Conservation (phyloP, 1,140 invertebrate genomes). For the Conus betulinus region DNA sequence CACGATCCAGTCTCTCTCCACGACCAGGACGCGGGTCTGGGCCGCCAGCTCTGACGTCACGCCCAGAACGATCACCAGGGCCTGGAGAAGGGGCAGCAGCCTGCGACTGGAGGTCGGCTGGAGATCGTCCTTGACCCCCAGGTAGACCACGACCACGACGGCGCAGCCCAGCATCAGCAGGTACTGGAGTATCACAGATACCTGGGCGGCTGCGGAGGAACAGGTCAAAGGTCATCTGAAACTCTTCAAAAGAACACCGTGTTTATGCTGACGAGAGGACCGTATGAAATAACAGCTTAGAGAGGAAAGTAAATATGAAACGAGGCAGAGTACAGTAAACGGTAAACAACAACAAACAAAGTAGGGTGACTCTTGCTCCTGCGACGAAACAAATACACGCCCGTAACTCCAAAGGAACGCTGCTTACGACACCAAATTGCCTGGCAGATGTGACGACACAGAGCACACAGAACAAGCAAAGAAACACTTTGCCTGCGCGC, state of each 20-base stretch:
- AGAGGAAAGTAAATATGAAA: slow-evolving; percentile 77
- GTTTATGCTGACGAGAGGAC: neutral
- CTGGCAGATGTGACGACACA: too few species aligned
- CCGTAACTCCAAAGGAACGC: too few species aligned
- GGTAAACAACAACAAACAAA: too few species aligned
- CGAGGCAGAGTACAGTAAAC: too few species aligned
- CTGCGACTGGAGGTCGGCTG: neutral
- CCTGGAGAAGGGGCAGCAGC: slow-evolving; percentile 36
- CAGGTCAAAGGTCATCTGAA: neutral
- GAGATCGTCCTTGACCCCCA: slow-evolving; percentile 43
- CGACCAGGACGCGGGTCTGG: slow-evolving; percentile 73
- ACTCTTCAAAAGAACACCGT: neutral
- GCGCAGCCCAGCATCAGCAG: slow-evolving; percentile 53
- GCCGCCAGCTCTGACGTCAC: slow-evolving; percentile 63
- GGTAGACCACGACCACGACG: slow-evolving; percentile 45
- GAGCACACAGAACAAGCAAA: too few species aligned
- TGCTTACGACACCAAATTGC: too few species aligned
- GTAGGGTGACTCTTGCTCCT: too few species aligned
- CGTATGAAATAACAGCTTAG: slow-evolving; percentile 61
- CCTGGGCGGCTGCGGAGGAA: slow-evolving; percentile 51
- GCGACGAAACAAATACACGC: too few species aligned
- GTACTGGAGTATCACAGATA: slow-evolving; percentile 58
- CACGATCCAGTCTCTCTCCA: slow-evolving; percentile 79
- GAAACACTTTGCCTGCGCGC: too few species aligned
- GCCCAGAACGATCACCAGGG: slow-evolving; percentile 57